phyloP scores from a whole-genome alignment of 2,113 vertebrate species.

The Cinclus cinclus region DNA sequence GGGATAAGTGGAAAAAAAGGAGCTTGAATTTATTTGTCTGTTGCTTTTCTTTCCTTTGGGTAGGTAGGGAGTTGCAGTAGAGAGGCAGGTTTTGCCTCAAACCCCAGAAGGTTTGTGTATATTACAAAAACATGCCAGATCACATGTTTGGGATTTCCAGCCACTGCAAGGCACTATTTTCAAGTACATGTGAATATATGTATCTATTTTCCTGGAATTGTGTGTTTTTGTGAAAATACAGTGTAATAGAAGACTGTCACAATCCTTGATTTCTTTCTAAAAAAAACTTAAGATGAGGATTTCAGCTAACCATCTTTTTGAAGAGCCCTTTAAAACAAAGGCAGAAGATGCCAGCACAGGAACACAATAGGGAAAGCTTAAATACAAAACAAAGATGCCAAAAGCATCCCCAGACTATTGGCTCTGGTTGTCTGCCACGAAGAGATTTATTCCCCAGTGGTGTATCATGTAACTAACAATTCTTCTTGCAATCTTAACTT shows the following conservation, averaged over 20 bases:
- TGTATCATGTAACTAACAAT: not conserved
- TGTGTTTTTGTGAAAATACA: not conserved
- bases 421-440: slow-evolving; percentile 5
- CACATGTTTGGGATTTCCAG: not conserved
- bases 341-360: not conserved
- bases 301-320: not conserved
- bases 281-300: not conserved
- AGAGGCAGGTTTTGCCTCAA: not conserved
- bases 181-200: not conserved
- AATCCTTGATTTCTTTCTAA: not conserved
- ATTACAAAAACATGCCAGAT: not conserved
- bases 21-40: not conserved
- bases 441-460: not conserved
- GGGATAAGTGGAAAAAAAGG: not conserved
- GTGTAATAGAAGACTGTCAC: not conserved
- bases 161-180: not conserved
- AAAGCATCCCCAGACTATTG: not conserved
- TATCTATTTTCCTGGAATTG: not conserved
- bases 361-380: slow-evolving; percentile 3
- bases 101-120: not conserved
- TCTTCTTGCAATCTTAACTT: not conserved
- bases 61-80: not conserved
- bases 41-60: not conserved
- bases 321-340: not conserved
- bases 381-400: not conserved